Evolutionary conservation across 1,140 invertebrate genomes (phyloP).

Genomic region (Tigriopus japonicus): DNA sequence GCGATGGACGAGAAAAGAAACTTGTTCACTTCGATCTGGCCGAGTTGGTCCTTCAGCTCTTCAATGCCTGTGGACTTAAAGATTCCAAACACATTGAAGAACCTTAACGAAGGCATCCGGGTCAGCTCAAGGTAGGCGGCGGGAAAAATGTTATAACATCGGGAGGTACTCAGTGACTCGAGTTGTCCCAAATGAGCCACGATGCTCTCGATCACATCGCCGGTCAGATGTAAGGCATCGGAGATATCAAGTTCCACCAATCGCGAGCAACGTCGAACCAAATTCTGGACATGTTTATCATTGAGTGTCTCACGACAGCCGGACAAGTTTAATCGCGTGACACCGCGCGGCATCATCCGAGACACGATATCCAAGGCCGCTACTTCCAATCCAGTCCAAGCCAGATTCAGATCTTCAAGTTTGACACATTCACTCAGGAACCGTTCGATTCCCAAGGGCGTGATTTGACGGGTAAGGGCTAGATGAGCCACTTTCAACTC

Average conservation of each 20-base stretch:
- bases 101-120: slow-evolving; percentile 37
- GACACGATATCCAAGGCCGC: slow-evolving; percentile 40
- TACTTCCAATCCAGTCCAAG: slow-evolving; percentile 50
- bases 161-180: slow-evolving; percentile 57
- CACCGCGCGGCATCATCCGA: slow-evolving; percentile 35
- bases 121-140: slow-evolving; percentile 39
- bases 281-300: slow-evolving; percentile 43
- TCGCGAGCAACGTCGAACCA: slow-evolving; percentile 43
- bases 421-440: slow-evolving; percentile 31
- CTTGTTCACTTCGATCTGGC: slow-evolving; percentile 40
- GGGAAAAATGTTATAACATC: slow-evolving; percentile 57
- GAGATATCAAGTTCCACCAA: slow-evolving; percentile 67
- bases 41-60: slow-evolving; percentile 34
- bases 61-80: slow-evolving; percentile 33
- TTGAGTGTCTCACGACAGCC: slow-evolving; percentile 51
- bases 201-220: slow-evolving; percentile 35
- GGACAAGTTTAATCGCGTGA: slow-evolving; percentile 55
- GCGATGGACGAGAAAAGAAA: slow-evolving; percentile 57
- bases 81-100: slow-evolving; percentile 55
- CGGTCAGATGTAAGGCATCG: slow-evolving; percentile 52
- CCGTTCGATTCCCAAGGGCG: slow-evolving; percentile 33
- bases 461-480: slow-evolving; percentile 45
- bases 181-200: slow-evolving; percentile 38
- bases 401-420: slow-evolving; percentile 51
- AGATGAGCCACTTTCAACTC: slow-evolving; percentile 50